Percentiles rank a stretch among this genome's conserved stretches.
Conservation (phyloP, 2,113 vertebrate genomes). For the Cephalopholis sonnerati region DNA sequence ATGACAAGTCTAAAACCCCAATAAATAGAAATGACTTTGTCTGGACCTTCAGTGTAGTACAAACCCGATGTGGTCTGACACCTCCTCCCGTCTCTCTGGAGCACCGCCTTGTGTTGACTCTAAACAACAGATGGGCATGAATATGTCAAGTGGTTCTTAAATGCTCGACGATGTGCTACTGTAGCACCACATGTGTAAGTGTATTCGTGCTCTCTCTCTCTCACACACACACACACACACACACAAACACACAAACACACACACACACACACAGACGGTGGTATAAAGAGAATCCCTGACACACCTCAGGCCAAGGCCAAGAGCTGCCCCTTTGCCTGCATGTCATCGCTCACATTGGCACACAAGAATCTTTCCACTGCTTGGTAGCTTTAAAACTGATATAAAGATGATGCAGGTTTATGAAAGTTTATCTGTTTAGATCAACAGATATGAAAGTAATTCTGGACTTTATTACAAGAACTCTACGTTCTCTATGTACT, state of each 20-base stretch:
- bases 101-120: slow-evolving; percentile 75
- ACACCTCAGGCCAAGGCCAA: neutral
- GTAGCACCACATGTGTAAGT: slow-evolving; percentile 23
- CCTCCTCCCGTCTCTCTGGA: slow-evolving; percentile 54
- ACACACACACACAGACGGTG: neutral
- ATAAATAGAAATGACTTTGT: slow-evolving; percentile 65
- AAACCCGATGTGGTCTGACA: slow-evolving; percentile 58
- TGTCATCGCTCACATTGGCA: neutral
- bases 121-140: slow-evolving; percentile 83
- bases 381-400: neutral
- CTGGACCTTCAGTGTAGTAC: slow-evolving; percentile 62
- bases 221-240: slow-evolving; percentile 11
- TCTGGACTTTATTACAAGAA: neutral
- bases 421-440: neutral
- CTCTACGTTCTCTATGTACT: neutral
- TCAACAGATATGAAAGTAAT: neutral
- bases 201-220: neutral
- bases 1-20: slow-evolving; percentile 40
- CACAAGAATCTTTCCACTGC: neutral
- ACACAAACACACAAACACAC: neutral
- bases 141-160: slow-evolving; percentile 75
- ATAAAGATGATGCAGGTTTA: neutral
- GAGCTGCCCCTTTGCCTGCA: neutral
- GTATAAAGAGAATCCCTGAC: slow-evolving; percentile 1
- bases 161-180: slow-evolving; percentile 43